These are phyloP conservation scores for Blastobasis lacticolella DNA, from an alignment of 2,888 invertebrate species.

Conservation along the genomic window DNA sequence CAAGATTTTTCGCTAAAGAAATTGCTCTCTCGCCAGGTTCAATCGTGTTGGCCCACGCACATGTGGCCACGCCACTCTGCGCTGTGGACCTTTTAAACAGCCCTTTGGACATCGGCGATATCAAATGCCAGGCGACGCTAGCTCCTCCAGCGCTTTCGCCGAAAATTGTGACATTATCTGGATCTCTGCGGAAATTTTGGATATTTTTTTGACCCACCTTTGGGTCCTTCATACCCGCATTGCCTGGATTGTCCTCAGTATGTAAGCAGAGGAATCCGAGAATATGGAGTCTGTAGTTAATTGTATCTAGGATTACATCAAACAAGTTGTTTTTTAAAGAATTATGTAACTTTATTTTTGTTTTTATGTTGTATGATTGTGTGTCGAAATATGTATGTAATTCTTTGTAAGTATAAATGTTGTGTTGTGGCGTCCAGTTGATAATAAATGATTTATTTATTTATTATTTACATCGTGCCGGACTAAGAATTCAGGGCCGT, in stretches of 20 bases:
- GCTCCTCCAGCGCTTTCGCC: conserved; percentile 43
- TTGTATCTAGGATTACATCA: conserved; percentile 32
- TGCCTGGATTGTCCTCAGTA: conserved; percentile 71
- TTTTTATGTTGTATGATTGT: no score
- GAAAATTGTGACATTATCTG: conserved; percentile 33
- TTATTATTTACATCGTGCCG: no score
- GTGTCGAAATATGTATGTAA: no score
- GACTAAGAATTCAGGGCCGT: conserved; percentile 40
- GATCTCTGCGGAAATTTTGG: conserved; percentile 33
- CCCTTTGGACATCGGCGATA: conserved; percentile 42
- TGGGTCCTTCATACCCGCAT: conserved; percentile 68
- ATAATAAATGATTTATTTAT: no score
- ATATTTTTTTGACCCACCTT: conserved; percentile 38
- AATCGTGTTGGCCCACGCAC: conserved; percentile 22
- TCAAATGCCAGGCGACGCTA: conserved; percentile 24
- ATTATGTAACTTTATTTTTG: no score
- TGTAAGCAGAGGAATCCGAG: conserved; percentile 71
- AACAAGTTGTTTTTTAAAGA: no score
- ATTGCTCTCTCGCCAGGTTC: conserved; percentile 22
- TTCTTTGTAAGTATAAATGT: no score
- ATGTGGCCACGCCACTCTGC: conserved; percentile 35
- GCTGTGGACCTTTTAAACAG: conserved; percentile 37
- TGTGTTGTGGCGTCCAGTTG: no score
- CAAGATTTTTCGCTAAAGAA: conserved; percentile 21
- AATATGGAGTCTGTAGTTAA: conserved; percentile 57